phyloP scores from a whole-genome alignment of 2,797 vertebrate species.

The Oryzias dopingdopingensis region DNA sequence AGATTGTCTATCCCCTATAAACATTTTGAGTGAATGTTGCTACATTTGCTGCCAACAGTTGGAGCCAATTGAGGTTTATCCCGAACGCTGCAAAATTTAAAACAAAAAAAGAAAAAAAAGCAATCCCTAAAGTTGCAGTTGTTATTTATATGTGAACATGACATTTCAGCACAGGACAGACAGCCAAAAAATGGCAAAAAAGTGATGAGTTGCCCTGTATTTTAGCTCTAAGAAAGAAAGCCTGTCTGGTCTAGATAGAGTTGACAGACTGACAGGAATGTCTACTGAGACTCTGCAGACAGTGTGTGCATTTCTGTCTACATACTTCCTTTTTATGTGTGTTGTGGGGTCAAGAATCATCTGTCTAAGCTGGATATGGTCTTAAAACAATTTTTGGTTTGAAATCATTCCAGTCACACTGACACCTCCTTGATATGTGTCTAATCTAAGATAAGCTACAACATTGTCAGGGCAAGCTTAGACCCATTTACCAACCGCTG shows the following conservation, averaged over 20 bases:
- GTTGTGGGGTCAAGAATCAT: slow-evolving; percentile 7
- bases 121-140: slow-evolving; percentile 20
- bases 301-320: slow-evolving; percentile 12
- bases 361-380: slow-evolving; percentile 8
- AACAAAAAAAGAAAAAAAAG: slow-evolving; percentile 32
- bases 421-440: no score
- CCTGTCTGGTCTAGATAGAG: slow-evolving; percentile 59
- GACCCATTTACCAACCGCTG: no score
- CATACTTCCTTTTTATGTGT: slow-evolving; percentile 2
- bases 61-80: no score
- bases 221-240: slow-evolving; percentile 39
- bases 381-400: neutral
- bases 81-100: neutral
- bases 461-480: no score
- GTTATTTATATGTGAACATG: slow-evolving; percentile 28
- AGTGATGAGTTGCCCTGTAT: slow-evolving; percentile 69
- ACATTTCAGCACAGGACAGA: slow-evolving; percentile 39
- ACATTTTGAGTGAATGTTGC: slow-evolving; percentile 13
- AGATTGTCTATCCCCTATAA: no score
- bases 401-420: no score
- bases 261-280: slow-evolving; percentile 57
- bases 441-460: no score
- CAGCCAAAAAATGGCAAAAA: slow-evolving; percentile 55
- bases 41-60: no score
- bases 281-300: slow-evolving; percentile 46